phyloP scores from a whole-genome alignment of 2,113 vertebrate species.

The Pimephales promelas region DNA sequence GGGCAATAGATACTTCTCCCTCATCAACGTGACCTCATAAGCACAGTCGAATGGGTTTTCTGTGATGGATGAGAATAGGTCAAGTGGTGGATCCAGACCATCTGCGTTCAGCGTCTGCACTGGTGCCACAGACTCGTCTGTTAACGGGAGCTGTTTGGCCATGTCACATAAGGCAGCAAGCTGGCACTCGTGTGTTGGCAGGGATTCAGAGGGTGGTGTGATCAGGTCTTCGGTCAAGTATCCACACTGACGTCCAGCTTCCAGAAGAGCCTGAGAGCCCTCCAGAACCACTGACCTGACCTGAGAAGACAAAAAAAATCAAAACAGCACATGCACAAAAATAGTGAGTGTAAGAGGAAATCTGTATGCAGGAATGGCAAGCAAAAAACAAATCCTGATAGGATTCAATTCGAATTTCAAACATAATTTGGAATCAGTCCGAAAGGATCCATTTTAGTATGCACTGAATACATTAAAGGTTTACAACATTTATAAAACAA shows the following conservation, averaged over 20 bases:
- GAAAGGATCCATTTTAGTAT: not conserved
- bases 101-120: slow-evolving; percentile 65
- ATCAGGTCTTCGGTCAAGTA: slow-evolving; percentile 67
- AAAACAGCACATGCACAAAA: not conserved
- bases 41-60: slow-evolving; percentile 77
- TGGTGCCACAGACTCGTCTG: slow-evolving; percentile 56
- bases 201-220: slow-evolving; percentile 45
- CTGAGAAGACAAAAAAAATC: slow-evolving; percentile 66
- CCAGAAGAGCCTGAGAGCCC: slow-evolving; percentile 79
- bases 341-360: not conserved
- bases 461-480: too few species aligned
- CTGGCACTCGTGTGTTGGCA: slow-evolving; percentile 64
- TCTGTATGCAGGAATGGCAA: not conserved
- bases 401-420: not conserved
- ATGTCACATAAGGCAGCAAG: slow-evolving; percentile 89
- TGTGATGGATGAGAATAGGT: slow-evolving; percentile 79
- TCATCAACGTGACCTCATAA: slow-evolving; percentile 80
- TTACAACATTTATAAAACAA: too few species aligned
- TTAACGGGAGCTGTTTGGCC: slow-evolving; percentile 82
- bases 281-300: slow-evolving; percentile 81
- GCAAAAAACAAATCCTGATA: not conserved
- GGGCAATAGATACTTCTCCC: slow-evolving; percentile 88
- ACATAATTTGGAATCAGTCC: not conserved
- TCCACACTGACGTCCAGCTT: slow-evolving; percentile 76
- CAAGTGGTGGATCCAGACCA: slow-evolving; percentile 68